Percentiles rank a stretch among this genome's conserved stretches.
These are phyloP conservation scores for Microcebus ravelobensis DNA, from an alignment of 2,113 vertebrate species.

Conservation along the genomic window DNA sequence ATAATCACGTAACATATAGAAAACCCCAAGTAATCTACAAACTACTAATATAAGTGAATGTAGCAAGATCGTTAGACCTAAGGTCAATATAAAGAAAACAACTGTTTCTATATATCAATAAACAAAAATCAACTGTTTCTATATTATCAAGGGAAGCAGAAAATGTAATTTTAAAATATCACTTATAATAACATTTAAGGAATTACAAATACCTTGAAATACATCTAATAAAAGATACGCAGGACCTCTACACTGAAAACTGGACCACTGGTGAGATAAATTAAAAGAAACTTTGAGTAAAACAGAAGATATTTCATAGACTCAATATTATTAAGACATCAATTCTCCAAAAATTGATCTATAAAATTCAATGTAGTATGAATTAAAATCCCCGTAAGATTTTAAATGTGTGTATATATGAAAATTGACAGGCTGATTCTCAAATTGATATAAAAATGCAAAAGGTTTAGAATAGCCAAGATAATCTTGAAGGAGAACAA, in stretches of 20 bases:
- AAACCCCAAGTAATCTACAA: slow-evolving; percentile 20
- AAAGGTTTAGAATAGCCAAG: neutral
- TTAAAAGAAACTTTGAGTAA: neutral
- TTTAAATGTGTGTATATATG: neutral
- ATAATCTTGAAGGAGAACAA: neutral
- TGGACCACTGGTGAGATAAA: neutral
- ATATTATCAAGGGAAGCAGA: neutral
- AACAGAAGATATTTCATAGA: neutral
- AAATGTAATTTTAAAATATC: neutral
- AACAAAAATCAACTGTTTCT: neutral
- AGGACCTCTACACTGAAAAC: neutral
- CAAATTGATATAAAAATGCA: neutral
- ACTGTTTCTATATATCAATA: neutral
- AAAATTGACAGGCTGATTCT: neutral
- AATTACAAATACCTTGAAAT: neutral
- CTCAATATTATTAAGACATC: neutral
- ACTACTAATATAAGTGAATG: neutral
- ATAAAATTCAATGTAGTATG: slow-evolving; percentile 2
- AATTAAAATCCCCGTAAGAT: neutral
- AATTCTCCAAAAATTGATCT: slow-evolving; percentile 15
- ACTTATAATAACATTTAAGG: neutral
- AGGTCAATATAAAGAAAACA: neutral
- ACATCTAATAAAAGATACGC: slow-evolving; percentile 24
- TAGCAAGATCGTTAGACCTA: neutral
- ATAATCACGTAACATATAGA: neutral